Evolutionary conservation across 2,888 invertebrate species (phyloP), one percentile per base, ranked within the genome.

Genomic region (Apamea epomidion): DNA sequence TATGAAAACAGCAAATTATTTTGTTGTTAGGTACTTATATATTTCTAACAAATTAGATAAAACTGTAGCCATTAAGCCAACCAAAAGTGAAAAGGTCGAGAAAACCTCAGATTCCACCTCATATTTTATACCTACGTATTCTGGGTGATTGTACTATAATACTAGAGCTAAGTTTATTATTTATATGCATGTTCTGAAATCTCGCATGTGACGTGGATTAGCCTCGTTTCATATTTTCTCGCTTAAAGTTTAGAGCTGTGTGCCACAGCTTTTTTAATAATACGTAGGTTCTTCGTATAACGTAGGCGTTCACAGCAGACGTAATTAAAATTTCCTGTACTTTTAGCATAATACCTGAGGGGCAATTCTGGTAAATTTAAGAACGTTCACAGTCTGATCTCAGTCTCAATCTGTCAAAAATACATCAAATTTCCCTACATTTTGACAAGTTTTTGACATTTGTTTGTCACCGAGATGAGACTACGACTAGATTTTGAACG

Each of bases 241-340:
- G 74, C 67, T 80, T 68, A 14, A 81, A 83, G 73, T 80, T 83
- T 69, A 70, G 42, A 80, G 73, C 67, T 71, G 60, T 25, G 48
- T 54, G 72, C 71, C 62, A 32, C 79, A 83, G 69, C 83, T 83
- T 83, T 85, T 85, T 87, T 85, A 87, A 87, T 87, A 82, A 87
- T 74, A 85, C 58, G 29, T 21, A 48, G 37, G 71, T 64, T n/a
- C 10, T 32, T 69, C 58, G 58, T 54, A 25, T 25, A 25, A 25
- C 25, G 8, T 58, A n/a, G n/a, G 70, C 65, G n/a, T 62, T 45
- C 25, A 62, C 29, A 65, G 21, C 18, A 21, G 29, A 69, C 29
- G 21, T 74, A 69, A 60, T n/a, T 12, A 58, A 54, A 54, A 25
- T 42, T 42, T 80, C 54, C 78, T 76, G 16, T 60, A 62, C 73